Percentiles rank a stretch among this genome's conserved stretches.
These are phyloP conservation scores for Hydrocynus forskahlii DNA, from an alignment of 2,797 vertebrate genomes.

Conservation along the genomic window DNA sequence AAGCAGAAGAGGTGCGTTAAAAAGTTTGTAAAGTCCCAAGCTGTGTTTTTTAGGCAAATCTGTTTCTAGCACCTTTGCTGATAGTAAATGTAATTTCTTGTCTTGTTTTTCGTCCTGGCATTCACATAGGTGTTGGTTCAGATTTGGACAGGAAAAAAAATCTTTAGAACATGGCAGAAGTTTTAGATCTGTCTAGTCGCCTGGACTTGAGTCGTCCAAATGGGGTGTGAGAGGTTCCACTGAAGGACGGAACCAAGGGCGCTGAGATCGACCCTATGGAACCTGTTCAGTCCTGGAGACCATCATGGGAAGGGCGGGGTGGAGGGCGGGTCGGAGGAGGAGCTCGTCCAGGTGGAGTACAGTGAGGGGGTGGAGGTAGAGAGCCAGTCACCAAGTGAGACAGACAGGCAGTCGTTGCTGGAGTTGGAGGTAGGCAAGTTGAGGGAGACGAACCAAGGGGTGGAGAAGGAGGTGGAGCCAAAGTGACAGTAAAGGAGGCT, in stretches of 20 bases:
- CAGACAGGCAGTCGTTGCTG: slow-evolving; percentile 58
- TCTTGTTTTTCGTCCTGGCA: neutral
- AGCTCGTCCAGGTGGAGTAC: slow-evolving; percentile 67
- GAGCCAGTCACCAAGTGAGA: slow-evolving; percentile 57
- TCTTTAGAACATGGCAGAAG: neutral
- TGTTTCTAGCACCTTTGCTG: neutral
- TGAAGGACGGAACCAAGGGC: neutral
- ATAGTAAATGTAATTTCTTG: neutral
- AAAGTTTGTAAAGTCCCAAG: neutral
- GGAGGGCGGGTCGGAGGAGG: slow-evolving; percentile 84
- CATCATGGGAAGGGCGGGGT: slow-evolving; percentile 78
- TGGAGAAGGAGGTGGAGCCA: slow-evolving; percentile 21
- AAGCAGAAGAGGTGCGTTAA: no score
- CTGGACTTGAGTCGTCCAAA: neutral
- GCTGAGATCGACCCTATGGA: no score
- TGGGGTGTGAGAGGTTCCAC: neutral
- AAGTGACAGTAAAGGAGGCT: slow-evolving; percentile 36
- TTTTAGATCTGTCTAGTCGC: neutral
- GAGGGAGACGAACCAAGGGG: slow-evolving; percentile 61
- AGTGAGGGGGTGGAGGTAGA: slow-evolving; percentile 72
- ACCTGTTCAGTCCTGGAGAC: neutral
- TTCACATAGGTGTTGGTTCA: neutral
- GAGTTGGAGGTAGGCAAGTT: slow-evolving; percentile 65
- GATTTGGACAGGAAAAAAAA: neutral
- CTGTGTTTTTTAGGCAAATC: neutral